These are phyloP conservation scores for Plebejus melissa DNA, from an alignment of 2,888 invertebrate species.

Conservation along the genomic window DNA sequence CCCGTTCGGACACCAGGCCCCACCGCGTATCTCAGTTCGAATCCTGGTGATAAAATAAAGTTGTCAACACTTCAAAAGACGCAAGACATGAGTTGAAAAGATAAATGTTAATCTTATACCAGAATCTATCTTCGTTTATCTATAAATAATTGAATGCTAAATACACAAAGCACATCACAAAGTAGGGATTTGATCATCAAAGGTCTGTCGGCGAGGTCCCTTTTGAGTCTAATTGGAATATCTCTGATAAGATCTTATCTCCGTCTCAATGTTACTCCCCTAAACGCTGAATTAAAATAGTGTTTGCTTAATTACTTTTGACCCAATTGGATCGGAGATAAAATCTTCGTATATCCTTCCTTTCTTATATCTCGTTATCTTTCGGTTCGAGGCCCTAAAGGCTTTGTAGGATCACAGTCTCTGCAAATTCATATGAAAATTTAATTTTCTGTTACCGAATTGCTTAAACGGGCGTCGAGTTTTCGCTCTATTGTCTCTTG, in stretches of 20 bases:
- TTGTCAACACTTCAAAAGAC: too few relatives aligned
- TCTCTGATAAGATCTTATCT: slow-evolving; percentile 60
- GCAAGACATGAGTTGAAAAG: neutral
- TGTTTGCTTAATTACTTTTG: slow-evolving; percentile 62
- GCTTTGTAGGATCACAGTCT: slow-evolving; percentile 65
- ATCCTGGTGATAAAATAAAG: slow-evolving; percentile 77
- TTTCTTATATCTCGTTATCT: slow-evolving; percentile 69
- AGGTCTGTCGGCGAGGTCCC: slow-evolving; percentile 38
- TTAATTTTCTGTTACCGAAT: slow-evolving; percentile 72
- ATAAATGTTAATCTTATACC: slow-evolving; percentile 1
- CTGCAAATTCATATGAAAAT: slow-evolving; percentile 72
- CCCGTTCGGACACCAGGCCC: slow-evolving; percentile 95
- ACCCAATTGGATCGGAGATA: slow-evolving; percentile 65
- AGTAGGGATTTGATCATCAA: neutral
- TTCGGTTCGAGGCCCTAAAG: slow-evolving; percentile 57
- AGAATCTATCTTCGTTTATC: neutral
- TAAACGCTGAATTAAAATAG: slow-evolving; percentile 67
- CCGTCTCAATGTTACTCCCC: slow-evolving; percentile 51
- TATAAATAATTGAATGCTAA: neutral
- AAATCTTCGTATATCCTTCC: slow-evolving; percentile 55
- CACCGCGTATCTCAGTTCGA: slow-evolving; percentile 90
- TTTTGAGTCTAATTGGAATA: slow-evolving; percentile 62
- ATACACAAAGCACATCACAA: neutral
- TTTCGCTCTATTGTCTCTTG: slow-evolving; percentile 68
- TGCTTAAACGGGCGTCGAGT: slow-evolving; percentile 64